phyloP scores from a whole-genome alignment of 2,113 vertebrate genomes.

The Copsychus sechellarum region DNA sequence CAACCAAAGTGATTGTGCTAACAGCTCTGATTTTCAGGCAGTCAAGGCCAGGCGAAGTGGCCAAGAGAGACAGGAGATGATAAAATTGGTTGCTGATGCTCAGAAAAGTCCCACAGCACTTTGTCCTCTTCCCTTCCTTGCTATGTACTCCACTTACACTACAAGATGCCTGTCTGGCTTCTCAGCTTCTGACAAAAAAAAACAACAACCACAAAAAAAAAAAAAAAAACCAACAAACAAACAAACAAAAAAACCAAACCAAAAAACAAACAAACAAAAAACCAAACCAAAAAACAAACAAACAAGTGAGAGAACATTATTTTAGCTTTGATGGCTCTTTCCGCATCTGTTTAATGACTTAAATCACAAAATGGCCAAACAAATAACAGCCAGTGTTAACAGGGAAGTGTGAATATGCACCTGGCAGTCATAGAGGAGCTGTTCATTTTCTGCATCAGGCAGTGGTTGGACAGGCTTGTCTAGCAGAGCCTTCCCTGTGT shows the following conservation, averaged over 20 bases:
- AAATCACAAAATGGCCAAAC: neutral
- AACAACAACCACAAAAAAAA: neutral
- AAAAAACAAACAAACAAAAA: neutral
- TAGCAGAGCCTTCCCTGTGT: neutral
- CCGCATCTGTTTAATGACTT: neutral
- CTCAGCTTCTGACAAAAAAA: neutral
- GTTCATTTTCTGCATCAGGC: neutral
- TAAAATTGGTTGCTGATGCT: neutral
- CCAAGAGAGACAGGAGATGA: neutral
- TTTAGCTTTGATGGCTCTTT: neutral
- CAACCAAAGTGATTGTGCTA: neutral
- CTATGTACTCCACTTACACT: neutral
- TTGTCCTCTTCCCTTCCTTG: neutral
- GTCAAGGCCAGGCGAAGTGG: rapidly evolving
- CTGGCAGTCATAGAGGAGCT: neutral
- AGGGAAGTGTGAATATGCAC: neutral
- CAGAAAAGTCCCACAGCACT: neutral
- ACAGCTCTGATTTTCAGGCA: neutral
- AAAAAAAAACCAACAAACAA: neutral
- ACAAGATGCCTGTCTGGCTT: neutral
- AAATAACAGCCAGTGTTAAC: neutral
- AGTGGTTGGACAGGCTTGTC: neutral
- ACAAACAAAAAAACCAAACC: too few relatives aligned
- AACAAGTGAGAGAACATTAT: neutral
- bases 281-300: neutral